Base-by-base conservation (phyloP, 2,797 vertebrate genomes). In the Arrhamphus sclerolepis region DNA sequence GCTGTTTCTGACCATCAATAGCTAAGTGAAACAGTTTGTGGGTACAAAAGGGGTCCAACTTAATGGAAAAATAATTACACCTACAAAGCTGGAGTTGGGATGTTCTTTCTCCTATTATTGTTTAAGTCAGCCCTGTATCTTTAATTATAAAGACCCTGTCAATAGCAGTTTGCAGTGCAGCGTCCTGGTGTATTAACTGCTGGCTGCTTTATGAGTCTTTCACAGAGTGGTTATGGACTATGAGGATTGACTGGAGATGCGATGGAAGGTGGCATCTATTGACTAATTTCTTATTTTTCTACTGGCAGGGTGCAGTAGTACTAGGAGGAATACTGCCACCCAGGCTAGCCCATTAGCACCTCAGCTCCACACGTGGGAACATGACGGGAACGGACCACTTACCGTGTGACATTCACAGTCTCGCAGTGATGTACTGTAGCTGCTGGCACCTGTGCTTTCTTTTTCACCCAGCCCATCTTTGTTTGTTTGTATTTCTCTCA, bases 131-230 rank as follows among this genome's bases (percentile, higher is more conserved):
- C 26, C 47, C 43, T 69, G 49, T 58, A 71, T 60, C 46, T 65
- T 42, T 58, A 68, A 69, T 69, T 78, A 69, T 14, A 17, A 56
- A 60, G 26, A 55, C 66, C 39, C 66, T 74, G 77, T 85, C 80
- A 66, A 41, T 78, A 61, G 43, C 56, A 70, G 58, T 74, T 71
- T 60, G 61, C 69, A 41, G 56, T 29, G 70, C 48, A 44, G 55
- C 52, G 65, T 77, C 67, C 54, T 62, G 62, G 17, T 31, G 34
- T 83, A 81, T 87, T 86, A n/a, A 87, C 72, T 80, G 50, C 57
- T 39, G 49, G 26, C 58, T 57, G 68, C 84, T 86, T 87, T 85
- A 83, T 87, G 86, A 86, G 82, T 69, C 56, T 34, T 81, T 62
- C 24, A 29, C 64, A 26, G 58, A 77, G 64, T 56, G 47, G 46